Evolutionary conservation across 30 jellyfish, hydroid and myxozoan species (phyloP), one percentile per base, ranked within the genome.

Genomic region (Nemopilema nomurai): DNA sequence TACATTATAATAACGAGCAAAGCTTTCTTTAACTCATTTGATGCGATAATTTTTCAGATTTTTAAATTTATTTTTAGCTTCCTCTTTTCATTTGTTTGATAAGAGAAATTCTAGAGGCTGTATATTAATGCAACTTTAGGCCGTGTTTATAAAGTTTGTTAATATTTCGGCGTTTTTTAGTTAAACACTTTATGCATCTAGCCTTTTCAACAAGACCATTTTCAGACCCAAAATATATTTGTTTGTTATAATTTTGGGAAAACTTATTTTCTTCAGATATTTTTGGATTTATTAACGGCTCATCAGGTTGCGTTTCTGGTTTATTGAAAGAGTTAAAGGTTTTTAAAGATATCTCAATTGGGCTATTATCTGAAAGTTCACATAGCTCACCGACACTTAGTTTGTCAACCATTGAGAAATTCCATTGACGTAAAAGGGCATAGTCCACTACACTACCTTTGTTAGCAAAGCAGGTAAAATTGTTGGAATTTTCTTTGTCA

Each of bases 391-490:
- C 77, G 49, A 67, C 77, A 67, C 77, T 18, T 4, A 67, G 13
- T 70, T 70, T 26, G n/a, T 70, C 80, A 8, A 70, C 80, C 80
- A 70, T 70, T 70, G 62, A 28, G 13, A 70, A 70, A 0, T 70
- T 70, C 8, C 28, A 62, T 70, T 70, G 80, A 28, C 80, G 80
- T 70, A 70, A 7, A 16, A 70, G 80, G 80, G 80, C 80, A 70
- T 70, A 70, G 23, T 70, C 80, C 4, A 70, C 80, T 24, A 26
- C 80, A 70, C 80, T 70, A 25, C 80, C 80, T 24, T 62, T 19
- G 24, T 28, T 70, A 28, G 62, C 27, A 70, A 70, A 24, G 63
- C 65, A 70, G 80, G 80, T 70, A 64, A 70, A 70, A 70, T 70
- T 70, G 80, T 25, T 70, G 25, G 80, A 70, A 28, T 70, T 70